Conservation (phyloP, 2,888 invertebrate species). For the Heliconius sara region DNA sequence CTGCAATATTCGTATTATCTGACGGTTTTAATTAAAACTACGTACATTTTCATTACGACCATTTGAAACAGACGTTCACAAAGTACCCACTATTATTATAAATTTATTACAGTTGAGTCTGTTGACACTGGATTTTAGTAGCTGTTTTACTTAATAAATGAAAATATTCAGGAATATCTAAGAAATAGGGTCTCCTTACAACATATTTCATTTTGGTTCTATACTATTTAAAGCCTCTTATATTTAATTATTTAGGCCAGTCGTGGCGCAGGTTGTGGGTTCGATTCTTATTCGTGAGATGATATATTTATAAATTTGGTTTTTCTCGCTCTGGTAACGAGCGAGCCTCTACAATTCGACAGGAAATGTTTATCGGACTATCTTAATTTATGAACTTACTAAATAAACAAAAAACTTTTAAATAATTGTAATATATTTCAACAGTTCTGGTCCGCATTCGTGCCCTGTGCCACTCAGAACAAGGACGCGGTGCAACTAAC, state of each 20-base stretch:
- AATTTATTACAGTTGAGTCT: conserved; percentile 8
- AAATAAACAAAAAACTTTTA: not conserved
- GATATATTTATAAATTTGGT: no score
- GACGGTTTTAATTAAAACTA: conserved; percentile 10
- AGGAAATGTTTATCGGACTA: no score
- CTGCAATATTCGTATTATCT: conserved; percentile 15
- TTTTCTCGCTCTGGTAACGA: no score
- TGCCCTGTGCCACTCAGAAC: conserved; percentile 87
- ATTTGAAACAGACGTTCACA: conserved; percentile 7
- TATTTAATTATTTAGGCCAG: not conserved
- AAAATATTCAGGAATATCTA: not conserved
- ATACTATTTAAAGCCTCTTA: not conserved
- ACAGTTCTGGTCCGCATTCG: conserved; percentile 91
- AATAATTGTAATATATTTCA: conserved; percentile 9
- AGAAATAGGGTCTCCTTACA: not conserved
- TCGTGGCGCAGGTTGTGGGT: no score
- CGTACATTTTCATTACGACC: conserved; percentile 8
- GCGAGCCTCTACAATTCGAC: no score
- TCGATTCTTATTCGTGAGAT: no score
- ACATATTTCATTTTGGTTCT: not conserved
- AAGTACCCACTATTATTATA: conserved; percentile 3
- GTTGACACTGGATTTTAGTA: not conserved
- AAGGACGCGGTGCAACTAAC: conserved; percentile 89
- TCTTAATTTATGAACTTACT: not conserved
- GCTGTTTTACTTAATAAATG: not conserved